These are phyloP conservation scores for Phocoena sinus DNA, from an alignment of 2,113 vertebrate species.

Conservation along the genomic window DNA sequence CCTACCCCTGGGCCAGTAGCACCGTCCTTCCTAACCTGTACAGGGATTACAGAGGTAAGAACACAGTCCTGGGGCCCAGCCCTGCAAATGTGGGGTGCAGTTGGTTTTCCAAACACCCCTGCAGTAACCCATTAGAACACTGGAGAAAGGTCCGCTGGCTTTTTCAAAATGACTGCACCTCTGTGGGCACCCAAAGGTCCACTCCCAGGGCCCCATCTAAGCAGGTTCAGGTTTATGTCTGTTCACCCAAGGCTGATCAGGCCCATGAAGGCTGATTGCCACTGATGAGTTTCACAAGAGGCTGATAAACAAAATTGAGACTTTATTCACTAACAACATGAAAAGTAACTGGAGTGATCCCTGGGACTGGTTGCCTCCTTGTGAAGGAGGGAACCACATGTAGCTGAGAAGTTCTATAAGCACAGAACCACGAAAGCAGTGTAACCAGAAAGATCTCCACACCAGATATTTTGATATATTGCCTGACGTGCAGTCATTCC, in stretches of 20 bases:
- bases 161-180: not conserved
- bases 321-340: not conserved
- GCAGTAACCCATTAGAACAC: not conserved
- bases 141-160: not conserved
- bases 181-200: not conserved
- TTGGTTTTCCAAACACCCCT: not conserved
- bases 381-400: not conserved
- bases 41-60: constrained; percentile 54
- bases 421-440: not conserved
- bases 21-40: constrained; percentile 70
- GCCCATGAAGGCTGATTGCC: not conserved
- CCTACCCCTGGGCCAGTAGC: constrained; percentile 64
- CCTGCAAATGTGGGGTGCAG: too few species aligned
- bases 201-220: not conserved
- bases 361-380: not conserved
- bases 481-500: not conserved
- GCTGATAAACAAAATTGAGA: not conserved
- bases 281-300: not conserved
- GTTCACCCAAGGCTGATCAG: not conserved
- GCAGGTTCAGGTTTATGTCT: not conserved
- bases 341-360: not conserved
- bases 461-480: not conserved
- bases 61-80: not conserved
- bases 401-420: not conserved
- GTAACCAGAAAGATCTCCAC: not conserved